Conservation (phyloP, 2,797 vertebrate genomes). For the Hydrocynus forskahlii region DNA sequence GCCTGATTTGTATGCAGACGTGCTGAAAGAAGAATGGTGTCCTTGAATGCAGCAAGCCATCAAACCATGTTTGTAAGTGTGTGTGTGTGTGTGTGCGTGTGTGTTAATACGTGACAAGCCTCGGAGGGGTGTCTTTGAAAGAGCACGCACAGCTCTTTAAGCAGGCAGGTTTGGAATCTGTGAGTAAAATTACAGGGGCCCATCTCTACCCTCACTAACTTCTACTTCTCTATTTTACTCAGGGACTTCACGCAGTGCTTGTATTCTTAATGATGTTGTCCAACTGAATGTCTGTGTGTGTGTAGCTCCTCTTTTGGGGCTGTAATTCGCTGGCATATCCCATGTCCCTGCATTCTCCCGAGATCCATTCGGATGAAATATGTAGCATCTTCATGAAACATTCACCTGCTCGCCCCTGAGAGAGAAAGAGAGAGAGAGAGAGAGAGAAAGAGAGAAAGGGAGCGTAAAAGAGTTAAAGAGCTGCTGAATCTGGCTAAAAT, state of each 20-base stretch:
- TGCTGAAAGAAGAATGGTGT: neutral
- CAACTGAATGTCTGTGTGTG: neutral
- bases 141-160: neutral
- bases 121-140: neutral
- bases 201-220: neutral
- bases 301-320: neutral
- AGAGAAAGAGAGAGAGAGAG: neutral
- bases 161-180: neutral
- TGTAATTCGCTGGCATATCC: slow-evolving; percentile 8
- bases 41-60: slow-evolving; percentile 3
- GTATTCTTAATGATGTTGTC: slow-evolving; percentile 1
- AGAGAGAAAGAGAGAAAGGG: neutral
- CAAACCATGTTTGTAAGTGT: neutral
- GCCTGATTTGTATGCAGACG: neutral
- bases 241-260: neutral
- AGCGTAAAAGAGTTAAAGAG: neutral
- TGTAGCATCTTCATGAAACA: slow-evolving; percentile 71
- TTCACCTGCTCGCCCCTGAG: slow-evolving; percentile 61
- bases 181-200: neutral
- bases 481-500: slow-evolving; percentile 19
- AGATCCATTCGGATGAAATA: slow-evolving; percentile 71
- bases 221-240: neutral
- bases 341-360: slow-evolving; percentile 43
- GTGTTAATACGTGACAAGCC: neutral
- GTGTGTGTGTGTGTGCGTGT: neutral